Evolutionary conservation across 1,140 invertebrate species (phyloP), one percentile per base, ranked within the genome.

Genomic region (Mylabris phalerata): DNA sequence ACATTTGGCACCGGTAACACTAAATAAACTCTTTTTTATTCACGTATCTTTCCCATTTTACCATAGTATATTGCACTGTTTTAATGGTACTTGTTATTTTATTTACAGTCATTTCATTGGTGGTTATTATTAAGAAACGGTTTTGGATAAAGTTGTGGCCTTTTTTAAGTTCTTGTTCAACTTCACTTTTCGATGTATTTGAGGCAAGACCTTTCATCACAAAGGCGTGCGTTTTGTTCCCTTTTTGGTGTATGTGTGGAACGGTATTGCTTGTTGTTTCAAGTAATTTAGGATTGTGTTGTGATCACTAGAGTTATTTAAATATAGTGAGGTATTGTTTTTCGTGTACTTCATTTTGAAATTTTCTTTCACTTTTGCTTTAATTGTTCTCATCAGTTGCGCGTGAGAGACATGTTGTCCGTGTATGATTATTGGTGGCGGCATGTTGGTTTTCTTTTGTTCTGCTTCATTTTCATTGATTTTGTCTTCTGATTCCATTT

Each of bases 1-100:
- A 75, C 9, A 65, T 47, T 64, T 75, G 73, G 73, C 71, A 75
- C 5, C 59, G 61, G 19, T 70, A n/a, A n/a, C 67, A 73, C 48
- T 72, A 68, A 1, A 61, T 65, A 1, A 67, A n/a, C 39, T 48
- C 48, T 44, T 50, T 67, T 48, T 61, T 67, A 2, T 62, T 67
- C 0, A 44, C 47, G 24, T 67, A 65, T 1, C 49, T 48, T 72
- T 65, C 67, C 67, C 72, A n/a, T 0, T 26, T 26, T 2, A 49
- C 39, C 4, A 7, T 41, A 1, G 47, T 10, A 19, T 43, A 38
- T 3, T 11, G n/a, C 13, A 55, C 5, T 5, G 25, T 4, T 1
- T n/a, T n/a, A n/a, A 11, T 27, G 11, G 38, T 59, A 10, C 45
- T 38, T 0, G 10, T 9, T 10, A 59, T 4, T 24, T 9, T 19